Evolutionary conservation across 1,140 invertebrate genomes (phyloP).

Genomic region (Lysiphlebus fabarum): DNA sequence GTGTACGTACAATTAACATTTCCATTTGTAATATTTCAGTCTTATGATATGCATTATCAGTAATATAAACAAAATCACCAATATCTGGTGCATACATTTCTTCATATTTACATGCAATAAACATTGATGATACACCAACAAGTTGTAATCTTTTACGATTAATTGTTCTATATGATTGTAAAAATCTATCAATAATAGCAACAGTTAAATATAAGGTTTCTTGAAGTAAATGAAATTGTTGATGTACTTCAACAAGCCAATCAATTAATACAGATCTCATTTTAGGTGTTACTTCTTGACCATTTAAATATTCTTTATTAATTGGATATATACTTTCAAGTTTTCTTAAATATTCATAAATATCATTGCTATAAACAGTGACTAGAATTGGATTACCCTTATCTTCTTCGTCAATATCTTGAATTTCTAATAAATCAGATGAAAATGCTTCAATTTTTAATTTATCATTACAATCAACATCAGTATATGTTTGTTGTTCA

Average conservation of each 20-base stretch:
- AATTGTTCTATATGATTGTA: conserved; percentile 62
- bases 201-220: conserved; percentile 91
- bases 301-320: conserved; percentile 61
- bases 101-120: conserved; percentile 93
- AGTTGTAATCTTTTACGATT: conserved; percentile 76
- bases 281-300: conserved; percentile 68
- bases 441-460: conserved; percentile 37
- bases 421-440: conserved; percentile 45
- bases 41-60: conserved; percentile 83
- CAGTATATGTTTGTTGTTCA: not conserved
- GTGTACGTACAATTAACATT: conserved; percentile 66
- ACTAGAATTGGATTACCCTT: conserved; percentile 73
- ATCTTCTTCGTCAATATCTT: conserved; percentile 76
- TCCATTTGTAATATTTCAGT: conserved; percentile 84
- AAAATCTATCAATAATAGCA: conserved; percentile 85
- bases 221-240: conserved; percentile 80
- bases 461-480: conserved; percentile 25
- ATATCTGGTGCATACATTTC: conserved; percentile 90
- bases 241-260: conserved; percentile 92
- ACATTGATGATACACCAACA: conserved; percentile 86
- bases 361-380: conserved; percentile 79
- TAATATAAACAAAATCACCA: conserved; percentile 87
- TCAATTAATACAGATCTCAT: conserved; percentile 89
- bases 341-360: conserved; percentile 72
- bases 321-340: conserved; percentile 69